These are phyloP conservation scores for Orthosia cruda DNA, from an alignment of 2,888 invertebrate species.

Conservation along the genomic window DNA sequence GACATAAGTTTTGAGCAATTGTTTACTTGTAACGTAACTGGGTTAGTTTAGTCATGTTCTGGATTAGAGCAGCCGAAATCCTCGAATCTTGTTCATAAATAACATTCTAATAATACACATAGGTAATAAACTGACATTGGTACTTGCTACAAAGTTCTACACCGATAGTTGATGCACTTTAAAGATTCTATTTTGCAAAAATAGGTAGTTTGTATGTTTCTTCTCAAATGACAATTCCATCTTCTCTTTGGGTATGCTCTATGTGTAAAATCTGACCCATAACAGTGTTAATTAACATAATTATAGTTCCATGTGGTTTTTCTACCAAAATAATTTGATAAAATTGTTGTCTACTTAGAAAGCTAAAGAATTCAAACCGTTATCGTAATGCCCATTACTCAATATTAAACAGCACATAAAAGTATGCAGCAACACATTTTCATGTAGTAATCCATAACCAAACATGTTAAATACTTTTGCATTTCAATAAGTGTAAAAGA, in stretches of 20 bases:
- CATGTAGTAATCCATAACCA: not conserved
- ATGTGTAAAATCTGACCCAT: not conserved
- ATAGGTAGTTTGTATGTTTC: not conserved
- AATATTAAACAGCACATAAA: not conserved
- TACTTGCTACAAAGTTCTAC: not conserved
- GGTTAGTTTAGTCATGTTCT: slow-evolving; percentile 28
- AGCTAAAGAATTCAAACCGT: too few relatives aligned
- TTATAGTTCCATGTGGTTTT: not conserved
- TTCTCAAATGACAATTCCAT: not conserved
- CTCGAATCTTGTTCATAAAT: not conserved
- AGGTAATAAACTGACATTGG: not conserved
- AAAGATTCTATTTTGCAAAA: not conserved
- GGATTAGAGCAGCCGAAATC: not conserved
- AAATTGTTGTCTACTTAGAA: not conserved
- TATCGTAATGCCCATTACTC: not conserved
- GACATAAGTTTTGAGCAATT: not conserved
- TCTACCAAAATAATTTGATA: not conserved
- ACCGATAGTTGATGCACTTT: not conserved
- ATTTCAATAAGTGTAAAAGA: not conserved
- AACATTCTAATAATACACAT: slow-evolving; percentile 9
- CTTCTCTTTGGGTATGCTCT: not conserved
- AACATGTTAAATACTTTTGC: not conserved
- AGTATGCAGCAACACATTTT: not conserved
- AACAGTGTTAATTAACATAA: not conserved
- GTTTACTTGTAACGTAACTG: slow-evolving; percentile 34